Percentiles rank a stretch among this genome's conserved stretches.
Evolutionary conservation across 1,140 invertebrate species (phyloP).

Genomic region (Lepidotrigona ventralis): DNA sequence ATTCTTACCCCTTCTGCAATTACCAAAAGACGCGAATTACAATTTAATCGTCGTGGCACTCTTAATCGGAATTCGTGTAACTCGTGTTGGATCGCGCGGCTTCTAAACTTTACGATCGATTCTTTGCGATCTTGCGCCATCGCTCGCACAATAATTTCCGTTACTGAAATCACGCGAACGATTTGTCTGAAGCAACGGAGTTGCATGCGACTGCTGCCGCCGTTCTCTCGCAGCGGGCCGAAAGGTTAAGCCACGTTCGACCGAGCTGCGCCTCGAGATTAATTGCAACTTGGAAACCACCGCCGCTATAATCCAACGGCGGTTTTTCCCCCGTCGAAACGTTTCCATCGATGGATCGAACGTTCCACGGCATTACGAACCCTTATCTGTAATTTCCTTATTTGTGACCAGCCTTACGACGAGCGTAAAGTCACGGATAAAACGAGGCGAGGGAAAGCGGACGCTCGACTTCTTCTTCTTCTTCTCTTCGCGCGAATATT

Average conservation of each 20-base stretch:
- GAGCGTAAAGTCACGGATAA: background rate
- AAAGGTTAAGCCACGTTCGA: conserved; percentile 14
- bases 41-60: background rate
- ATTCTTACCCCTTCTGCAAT: background rate
- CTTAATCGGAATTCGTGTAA: background rate
- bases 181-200: conserved; percentile 4
- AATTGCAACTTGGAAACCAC: conserved; percentile 8
- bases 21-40: background rate
- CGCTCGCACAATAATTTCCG: background rate
- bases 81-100: background rate
- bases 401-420: background rate
- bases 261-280: background rate
- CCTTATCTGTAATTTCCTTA: conserved; percentile 6
- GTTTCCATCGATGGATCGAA: background rate
- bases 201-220: background rate
- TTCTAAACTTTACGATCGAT: background rate
- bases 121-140: background rate
- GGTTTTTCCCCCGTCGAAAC: background rate
- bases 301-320: background rate
- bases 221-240: background rate
- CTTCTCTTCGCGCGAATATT: background rate
- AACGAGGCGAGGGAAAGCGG: background rate
- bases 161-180: conserved; percentile 10
- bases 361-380: background rate
- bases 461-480: background rate